Evolutionary conservation across 2,888 invertebrate species (phyloP).

Genomic region (Torymus aiolomorphi): DNA sequence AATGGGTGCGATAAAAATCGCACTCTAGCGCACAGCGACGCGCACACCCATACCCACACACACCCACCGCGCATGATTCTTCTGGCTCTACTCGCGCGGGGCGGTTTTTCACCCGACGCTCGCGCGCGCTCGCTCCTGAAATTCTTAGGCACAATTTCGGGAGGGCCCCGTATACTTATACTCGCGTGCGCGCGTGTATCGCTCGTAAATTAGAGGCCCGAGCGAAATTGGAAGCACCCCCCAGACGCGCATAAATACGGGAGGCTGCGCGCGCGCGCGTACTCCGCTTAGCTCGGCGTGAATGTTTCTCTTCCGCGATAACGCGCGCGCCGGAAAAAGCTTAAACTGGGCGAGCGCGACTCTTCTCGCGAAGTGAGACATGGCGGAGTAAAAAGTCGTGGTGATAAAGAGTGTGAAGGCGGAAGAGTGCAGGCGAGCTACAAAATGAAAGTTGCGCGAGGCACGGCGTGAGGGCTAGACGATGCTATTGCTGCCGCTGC

Average conservation of each 20-base stretch:
- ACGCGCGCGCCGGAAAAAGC: constrained; percentile 4
- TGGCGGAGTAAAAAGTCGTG: neutral
- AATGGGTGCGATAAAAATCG: no score
- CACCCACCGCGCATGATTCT: no score
- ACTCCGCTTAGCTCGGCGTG: neutral
- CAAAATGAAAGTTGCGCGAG: constrained; percentile 10
- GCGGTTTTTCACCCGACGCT: no score
- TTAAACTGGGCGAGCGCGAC: neutral
- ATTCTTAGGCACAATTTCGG: constrained; percentile 16
- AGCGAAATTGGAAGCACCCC: constrained; percentile 19
- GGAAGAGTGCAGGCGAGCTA: no score
- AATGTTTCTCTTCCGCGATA: constrained; percentile 9
- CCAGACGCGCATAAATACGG: constrained; percentile 33
- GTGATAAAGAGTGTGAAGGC: neutral
- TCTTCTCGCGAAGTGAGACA: neutral
- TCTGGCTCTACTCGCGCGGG: no score
- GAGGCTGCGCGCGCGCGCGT: no score
- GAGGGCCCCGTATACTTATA: no score
- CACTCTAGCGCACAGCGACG: no score
- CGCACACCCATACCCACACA: no score
- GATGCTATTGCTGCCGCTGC: no score
- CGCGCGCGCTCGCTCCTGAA: neutral
- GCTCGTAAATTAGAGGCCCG: constrained; percentile 30
- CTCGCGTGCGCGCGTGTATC: neutral
- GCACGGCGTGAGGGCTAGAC: neutral